Evolutionary conservation across 1,140 invertebrate genomes (phyloP), one percentile per base, ranked within the genome.

Genomic region (Batillaria attramentaria): DNA sequence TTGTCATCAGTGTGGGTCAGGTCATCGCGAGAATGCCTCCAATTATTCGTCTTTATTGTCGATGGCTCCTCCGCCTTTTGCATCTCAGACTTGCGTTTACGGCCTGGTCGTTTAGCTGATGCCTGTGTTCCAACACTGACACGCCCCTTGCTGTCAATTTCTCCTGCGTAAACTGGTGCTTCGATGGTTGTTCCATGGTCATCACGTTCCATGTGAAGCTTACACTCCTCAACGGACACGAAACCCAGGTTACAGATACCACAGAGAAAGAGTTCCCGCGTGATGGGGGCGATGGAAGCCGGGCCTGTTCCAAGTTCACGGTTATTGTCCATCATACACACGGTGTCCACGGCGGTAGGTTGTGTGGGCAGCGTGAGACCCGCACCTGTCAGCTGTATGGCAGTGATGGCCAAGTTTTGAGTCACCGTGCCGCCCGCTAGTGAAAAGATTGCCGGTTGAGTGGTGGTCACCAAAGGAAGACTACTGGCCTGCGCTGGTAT

Each of bases 231-330:
- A 18, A 91, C 86, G 42, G 79, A 85, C 43, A 74, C 83, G 80
- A 90, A 91, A 4, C 85, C 89, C 43, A 87, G 72, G 73, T 81
- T 89, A 76, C 90, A 91, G 73, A 89, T 85, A 13, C 89, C 89
- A 84, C 90, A 91, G 1, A 91, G 77, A 81, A 89, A 90, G 28
- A 90, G 79, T 39, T 89, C 87, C 69, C 86, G 84, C 37, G 82
- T 84, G 50, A 81, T 76, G 31, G 73, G 73, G 2, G 73, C 73
- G 28, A 75, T 75, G n/a, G 73, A 75, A 24, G 81, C 20, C 41
- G 60, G 31, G n/a, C 43, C 50, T 28, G 57, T 75, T n/a, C 73
- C 73, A 8, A 75, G 57, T 35, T 75, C 73, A 24, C 62, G 60
- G 54, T 50, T 60, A 33, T 28, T n/a, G 18, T 75, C 57, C 28